Evolutionary conservation across 2,113 vertebrate genomes (phyloP), one percentile per base, ranked within the genome.

Genomic region (Ceuthmochares aereus): DNA sequence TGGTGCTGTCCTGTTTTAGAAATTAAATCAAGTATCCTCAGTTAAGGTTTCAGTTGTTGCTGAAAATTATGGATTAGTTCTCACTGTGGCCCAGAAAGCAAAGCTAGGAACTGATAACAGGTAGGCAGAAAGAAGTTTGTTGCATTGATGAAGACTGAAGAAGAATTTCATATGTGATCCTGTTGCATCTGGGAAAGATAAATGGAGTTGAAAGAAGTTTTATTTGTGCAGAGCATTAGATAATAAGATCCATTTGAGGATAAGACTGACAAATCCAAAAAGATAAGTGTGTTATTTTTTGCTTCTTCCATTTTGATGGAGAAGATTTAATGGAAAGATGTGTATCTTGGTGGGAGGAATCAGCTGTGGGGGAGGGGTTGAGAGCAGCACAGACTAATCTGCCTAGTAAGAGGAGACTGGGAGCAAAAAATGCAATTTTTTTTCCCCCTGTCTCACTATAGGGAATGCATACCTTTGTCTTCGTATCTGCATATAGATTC

Each of bases 231-330:
- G 85, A 84, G 69, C 88, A 75, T 69, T 85, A 59, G 29, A 93
- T 14, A 42, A 84, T 93, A 96, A 96, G 89, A 95, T 95, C 76
- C 58, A 64, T 95, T 92, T 92, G 86, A 94, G 64, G 74, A 56
- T 90, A 83, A 75, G 88, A 72, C 60, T 86, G 83, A 93, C 76
- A 95, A 96, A 95, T 93, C 52, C 13, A 21, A 62, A 75, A 64
- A 88, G 68, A 93, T 95, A 93, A 96, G 62, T 96, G 77, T 91
- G 64, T 95, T 95, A 85, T 89, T 95, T 93, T 93, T 95, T 82
- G 21, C 81, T 89, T 89, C 73, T 92, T 86, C 79, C 76, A 45
- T 90, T 95, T 87, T 94, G 88, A 68, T 58, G 6, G 74, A 64
- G 90, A 75, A 87, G 69, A 76, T 95, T 52, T 93, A 51, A 81